These are phyloP conservation scores for Acanthosoma haemorrhoidale DNA, from an alignment of 2,888 invertebrate genomes.

Conservation along the genomic window DNA sequence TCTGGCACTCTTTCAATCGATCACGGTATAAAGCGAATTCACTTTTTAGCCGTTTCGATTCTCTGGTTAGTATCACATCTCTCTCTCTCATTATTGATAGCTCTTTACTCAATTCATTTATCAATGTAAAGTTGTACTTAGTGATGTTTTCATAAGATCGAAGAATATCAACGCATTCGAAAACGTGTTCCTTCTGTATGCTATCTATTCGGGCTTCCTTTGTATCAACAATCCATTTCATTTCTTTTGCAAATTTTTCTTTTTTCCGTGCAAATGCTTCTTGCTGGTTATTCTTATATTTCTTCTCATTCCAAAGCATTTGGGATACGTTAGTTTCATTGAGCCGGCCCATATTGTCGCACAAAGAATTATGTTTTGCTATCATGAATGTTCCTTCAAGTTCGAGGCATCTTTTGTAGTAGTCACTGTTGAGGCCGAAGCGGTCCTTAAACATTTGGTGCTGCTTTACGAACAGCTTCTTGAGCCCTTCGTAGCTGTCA, in stretches of 20 bases:
- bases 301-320: not conserved
- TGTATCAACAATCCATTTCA: not conserved
- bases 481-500: not conserved
- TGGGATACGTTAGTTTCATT: not conserved
- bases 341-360: not conserved
- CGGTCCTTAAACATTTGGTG: conserved; percentile 3
- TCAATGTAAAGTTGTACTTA: not conserved
- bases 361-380: not conserved
- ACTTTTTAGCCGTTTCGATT: not conserved
- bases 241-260: not conserved
- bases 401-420: not conserved
- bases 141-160: not conserved
- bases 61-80: not conserved
- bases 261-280: not conserved
- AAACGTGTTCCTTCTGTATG: not conserved
- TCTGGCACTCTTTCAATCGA: not conserved
- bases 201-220: not conserved
- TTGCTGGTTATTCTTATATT: not conserved
- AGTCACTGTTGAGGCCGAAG: not conserved
- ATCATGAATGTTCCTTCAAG: not conserved
- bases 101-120: not conserved
- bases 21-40: not conserved
- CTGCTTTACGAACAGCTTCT: not conserved
- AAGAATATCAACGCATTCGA: not conserved
- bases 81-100: not conserved